Percentiles rank a stretch among this genome's conserved stretches.
Conservation (phyloP, 1,140 invertebrate genomes). For the Calliphora vicina region DNA sequence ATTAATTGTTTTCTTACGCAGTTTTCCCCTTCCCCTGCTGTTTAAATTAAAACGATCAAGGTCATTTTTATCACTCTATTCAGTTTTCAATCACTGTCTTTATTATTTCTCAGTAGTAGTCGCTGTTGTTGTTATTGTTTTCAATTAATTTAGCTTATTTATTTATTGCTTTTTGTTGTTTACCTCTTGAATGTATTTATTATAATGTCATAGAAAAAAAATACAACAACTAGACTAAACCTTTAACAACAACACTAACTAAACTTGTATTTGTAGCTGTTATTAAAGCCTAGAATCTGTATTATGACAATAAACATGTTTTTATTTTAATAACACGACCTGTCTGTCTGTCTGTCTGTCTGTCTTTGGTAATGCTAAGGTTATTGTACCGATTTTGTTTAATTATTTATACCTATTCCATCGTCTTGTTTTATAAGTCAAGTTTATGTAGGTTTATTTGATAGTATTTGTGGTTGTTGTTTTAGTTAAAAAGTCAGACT, state of each 20-base stretch:
- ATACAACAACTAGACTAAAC: too few species aligned
- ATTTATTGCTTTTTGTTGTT: background rate
- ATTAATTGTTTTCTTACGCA: too few species aligned
- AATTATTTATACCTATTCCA: background rate
- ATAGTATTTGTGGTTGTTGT: too few species aligned
- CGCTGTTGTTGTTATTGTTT: background rate
- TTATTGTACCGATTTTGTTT: background rate
- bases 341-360: background rate
- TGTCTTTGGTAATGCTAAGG: background rate
- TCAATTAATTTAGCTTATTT: background rate
- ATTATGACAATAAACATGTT: background rate
- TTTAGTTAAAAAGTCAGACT: too few species aligned
- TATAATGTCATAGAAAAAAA: too few species aligned
- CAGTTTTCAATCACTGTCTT: background rate
- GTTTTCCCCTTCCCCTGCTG: background rate
- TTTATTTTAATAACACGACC: background rate
- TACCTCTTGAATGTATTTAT: too few species aligned
- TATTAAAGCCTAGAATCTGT: background rate
- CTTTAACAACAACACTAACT: background rate
- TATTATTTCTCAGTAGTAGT: background rate
- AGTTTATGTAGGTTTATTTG: too few species aligned
- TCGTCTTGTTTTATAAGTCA: too few species aligned
- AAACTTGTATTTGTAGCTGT: background rate
- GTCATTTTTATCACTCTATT: background rate
- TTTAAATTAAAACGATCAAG: background rate